A percentile compares a stretch with the other conserved stretches of the same genome.
Conservation (phyloP, 2,113 vertebrate species). For the Nibea albiflora region DNA sequence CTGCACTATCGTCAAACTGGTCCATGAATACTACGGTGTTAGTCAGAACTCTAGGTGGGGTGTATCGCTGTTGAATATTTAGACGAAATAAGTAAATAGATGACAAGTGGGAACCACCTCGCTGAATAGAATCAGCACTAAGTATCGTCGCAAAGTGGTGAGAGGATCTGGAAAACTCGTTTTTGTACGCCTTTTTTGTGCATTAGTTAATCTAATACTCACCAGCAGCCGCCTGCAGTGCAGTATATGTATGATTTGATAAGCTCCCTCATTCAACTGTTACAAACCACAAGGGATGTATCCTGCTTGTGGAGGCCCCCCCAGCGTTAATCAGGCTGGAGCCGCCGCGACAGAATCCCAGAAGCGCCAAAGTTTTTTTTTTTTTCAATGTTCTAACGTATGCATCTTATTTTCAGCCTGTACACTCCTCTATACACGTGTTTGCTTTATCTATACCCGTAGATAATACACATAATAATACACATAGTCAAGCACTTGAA, state of each 20-base stretch:
- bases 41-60: neutral
- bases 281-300: conserved; percentile 48
- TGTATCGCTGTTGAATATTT: neutral
- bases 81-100: neutral
- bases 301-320: conserved; percentile 21
- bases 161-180: neutral
- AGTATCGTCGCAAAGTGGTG: neutral
- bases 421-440: neutral
- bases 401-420: neutral
- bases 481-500: neutral
- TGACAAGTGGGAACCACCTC: neutral
- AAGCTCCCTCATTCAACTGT: conserved; percentile 43
- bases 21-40: neutral
- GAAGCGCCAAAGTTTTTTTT: neutral
- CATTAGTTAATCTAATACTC: conserved; percentile 40
- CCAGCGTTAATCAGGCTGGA: conserved; percentile 26
- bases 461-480: conserved; percentile 7
- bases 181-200: conserved; percentile 28
- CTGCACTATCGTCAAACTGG: conserved; percentile 4
- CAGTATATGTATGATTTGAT: conserved; percentile 46
- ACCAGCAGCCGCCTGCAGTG: conserved; percentile 36
- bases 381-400: neutral
- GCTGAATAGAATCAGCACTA: neutral
- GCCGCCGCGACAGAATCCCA: conserved; percentile 25
- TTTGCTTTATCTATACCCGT: neutral